Evolutionary conservation across 1,140 invertebrate species (phyloP).

Genomic region (Camponotus pennsylvanicus): DNA sequence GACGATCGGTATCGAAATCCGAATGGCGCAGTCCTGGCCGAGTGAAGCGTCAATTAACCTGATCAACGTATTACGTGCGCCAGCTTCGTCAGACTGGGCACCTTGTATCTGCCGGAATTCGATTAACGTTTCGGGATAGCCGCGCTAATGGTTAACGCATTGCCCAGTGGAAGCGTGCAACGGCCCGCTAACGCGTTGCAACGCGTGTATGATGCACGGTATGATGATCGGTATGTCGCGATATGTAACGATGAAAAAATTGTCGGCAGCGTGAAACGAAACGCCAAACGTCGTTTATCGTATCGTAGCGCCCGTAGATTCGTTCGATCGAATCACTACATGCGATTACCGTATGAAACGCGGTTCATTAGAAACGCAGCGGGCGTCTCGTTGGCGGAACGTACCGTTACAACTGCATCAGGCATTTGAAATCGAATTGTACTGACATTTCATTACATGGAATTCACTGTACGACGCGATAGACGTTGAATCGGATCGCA

Average conservation of each 20-base stretch:
- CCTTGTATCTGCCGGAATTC: slow-evolving; percentile 69
- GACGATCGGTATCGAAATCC: slow-evolving; percentile 65
- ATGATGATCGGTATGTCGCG: slow-evolving; percentile 5
- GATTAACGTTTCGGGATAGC: slow-evolving; percentile 68
- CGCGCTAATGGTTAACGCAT: slow-evolving; percentile 65
- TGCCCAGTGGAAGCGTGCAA: slow-evolving; percentile 38
- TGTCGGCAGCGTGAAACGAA: slow-evolving; percentile 42
- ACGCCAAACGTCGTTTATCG: slow-evolving; percentile 53
- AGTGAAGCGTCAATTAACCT: slow-evolving; percentile 75
- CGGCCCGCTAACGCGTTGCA: slow-evolving; percentile 40
- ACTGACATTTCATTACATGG: slow-evolving; percentile 58
- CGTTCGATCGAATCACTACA: slow-evolving; percentile 45
- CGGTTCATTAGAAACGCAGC: slow-evolving; percentile 59
- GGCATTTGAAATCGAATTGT: slow-evolving; percentile 49
- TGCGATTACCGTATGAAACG: slow-evolving; percentile 59
- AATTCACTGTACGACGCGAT: slow-evolving; percentile 49
- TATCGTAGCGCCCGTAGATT: slow-evolving; percentile 21
- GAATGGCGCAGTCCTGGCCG: slow-evolving; percentile 62
- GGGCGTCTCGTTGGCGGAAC: slow-evolving; percentile 34
- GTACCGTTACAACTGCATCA: slow-evolving; percentile 42
- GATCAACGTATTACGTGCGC: slow-evolving; percentile 75
- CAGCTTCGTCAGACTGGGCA: slow-evolving; percentile 67
- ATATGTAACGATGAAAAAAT: slow-evolving; percentile 32
- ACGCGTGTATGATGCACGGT: not conserved
- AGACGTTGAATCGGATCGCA: slow-evolving; percentile 44